Evolutionary conservation across 2,113 vertebrate species (phyloP).

Genomic region (Papio anubis): DNA sequence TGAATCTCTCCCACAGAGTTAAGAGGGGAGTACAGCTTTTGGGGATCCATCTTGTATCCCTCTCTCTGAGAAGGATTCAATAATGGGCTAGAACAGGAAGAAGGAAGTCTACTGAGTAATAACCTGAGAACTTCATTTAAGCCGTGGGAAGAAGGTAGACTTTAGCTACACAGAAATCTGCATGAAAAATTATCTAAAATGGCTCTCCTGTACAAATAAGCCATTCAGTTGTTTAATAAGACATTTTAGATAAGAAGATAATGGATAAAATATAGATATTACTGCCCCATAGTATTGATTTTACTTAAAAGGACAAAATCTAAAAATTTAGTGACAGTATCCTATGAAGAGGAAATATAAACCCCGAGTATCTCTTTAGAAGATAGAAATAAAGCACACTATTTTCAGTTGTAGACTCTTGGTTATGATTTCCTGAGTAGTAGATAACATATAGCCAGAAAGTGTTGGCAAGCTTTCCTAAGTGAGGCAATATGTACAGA

Average conservation of each 20-base stretch:
- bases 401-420: conserved; percentile 2
- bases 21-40: background rate
- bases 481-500: background rate
- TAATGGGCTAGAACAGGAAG: background rate
- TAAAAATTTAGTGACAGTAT: conserved; percentile 33
- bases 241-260: background rate
- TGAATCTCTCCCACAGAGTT: background rate
- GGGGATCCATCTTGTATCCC: background rate
- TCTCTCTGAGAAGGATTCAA: background rate
- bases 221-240: background rate
- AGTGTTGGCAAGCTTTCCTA: background rate
- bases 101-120: background rate
- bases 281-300: background rate
- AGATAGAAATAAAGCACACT: background rate
- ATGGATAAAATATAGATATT: conserved; percentile 28
- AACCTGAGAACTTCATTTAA: background rate
- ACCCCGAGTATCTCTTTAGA: background rate
- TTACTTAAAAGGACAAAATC: conserved; percentile 36
- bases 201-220: background rate
- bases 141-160: background rate
- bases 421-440: background rate
- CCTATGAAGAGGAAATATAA: background rate
- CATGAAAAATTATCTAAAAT: background rate
- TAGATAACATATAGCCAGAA: background rate
- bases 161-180: background rate